Evolutionary conservation across 1,140 invertebrate species (phyloP), one percentile per base, ranked within the genome.

Genomic region (Dufourea novaeangliae): DNA sequence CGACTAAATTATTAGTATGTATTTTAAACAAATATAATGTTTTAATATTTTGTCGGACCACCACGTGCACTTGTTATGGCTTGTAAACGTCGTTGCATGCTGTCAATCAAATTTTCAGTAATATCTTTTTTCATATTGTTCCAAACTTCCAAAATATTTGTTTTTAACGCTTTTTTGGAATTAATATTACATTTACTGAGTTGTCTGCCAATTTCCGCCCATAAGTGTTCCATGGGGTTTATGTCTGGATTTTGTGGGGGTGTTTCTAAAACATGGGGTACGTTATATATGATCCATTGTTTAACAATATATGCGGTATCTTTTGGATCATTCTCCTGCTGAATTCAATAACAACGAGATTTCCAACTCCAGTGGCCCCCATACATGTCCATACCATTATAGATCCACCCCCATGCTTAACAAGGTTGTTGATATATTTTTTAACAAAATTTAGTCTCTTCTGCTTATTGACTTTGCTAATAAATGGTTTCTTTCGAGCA

Each of bases 321-420:
- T n/a, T n/a, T n/a, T n/a, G n/a, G n/a, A n/a, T n/a, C n/a, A n/a
- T n/a, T n/a, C n/a, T n/a, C n/a, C n/a, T n/a, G n/a, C n/a, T n/a
- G n/a, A n/a, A n/a, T 2, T 61, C 20, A 12, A 61, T 37, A 61
- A 61, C 1, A 6, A 20, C 57, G 14, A 61, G n/a, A 12, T 61
- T 61, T 34, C 29, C 57, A 8, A 39, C n/a, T 5, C 57, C 57
- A 61, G 1, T 29, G 27, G 32, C 32, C 20, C 10, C 17, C 39
- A 70, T 44, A 29, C 68, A 70, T 2, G 10, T 54, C 52, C 54
- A 70, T 6, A 59, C 22, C 52, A 52, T 41, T 37, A 70, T 29
- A 0, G 50, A 57, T 7, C 52, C 54, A 59, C 54, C 54, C 2
- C 14, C 54, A 39, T 68, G 44, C 8, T 52, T 52, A 17, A 22